Percentiles rank a stretch among this genome's conserved stretches.
phyloP scores from a whole-genome alignment of 2,113 vertebrate genomes.

The Turdus rufiventris region DNA sequence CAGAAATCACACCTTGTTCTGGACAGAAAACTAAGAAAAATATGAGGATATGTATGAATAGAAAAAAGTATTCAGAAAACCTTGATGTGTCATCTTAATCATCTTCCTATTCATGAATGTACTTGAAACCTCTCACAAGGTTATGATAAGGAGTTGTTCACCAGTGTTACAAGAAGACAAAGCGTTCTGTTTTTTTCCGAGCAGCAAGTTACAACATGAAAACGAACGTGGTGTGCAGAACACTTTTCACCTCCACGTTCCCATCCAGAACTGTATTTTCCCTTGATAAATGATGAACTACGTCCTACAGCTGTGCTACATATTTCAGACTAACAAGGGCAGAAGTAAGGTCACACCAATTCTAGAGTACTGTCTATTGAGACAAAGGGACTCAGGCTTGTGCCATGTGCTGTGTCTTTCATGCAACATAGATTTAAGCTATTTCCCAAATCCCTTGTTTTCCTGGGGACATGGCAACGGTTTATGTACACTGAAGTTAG shows the following conservation, averaged over 20 bases:
- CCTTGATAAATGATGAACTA: conserved; percentile 42
- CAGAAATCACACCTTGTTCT: not conserved
- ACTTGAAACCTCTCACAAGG: conserved; percentile 31
- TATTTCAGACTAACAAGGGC: conserved; percentile 37
- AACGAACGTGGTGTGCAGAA: not conserved
- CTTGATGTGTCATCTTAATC: conserved; percentile 46
- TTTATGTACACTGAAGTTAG: not conserved
- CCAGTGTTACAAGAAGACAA: conserved; percentile 38
- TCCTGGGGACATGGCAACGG: not conserved
- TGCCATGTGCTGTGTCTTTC: not conserved
- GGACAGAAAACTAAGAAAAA: conserved; percentile 16
- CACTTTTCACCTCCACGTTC: conserved; percentile 20
- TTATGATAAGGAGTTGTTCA: conserved; percentile 14
- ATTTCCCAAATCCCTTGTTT: not conserved
- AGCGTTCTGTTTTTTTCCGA: conserved; percentile 1
- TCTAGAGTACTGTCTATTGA: not conserved
- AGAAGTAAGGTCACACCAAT: conserved; percentile 2
- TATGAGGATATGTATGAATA: not conserved
- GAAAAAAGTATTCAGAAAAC: not conserved
- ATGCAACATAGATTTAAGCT: not conserved
- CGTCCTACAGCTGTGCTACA: conserved; percentile 34
- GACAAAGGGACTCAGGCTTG: not conserved
- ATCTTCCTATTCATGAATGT: not conserved
- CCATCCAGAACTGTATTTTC: conserved; percentile 29
- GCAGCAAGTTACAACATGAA: conserved; percentile 30